Conservation (phyloP, 2,113 vertebrate species). For the Pithys albifrons region DNA sequence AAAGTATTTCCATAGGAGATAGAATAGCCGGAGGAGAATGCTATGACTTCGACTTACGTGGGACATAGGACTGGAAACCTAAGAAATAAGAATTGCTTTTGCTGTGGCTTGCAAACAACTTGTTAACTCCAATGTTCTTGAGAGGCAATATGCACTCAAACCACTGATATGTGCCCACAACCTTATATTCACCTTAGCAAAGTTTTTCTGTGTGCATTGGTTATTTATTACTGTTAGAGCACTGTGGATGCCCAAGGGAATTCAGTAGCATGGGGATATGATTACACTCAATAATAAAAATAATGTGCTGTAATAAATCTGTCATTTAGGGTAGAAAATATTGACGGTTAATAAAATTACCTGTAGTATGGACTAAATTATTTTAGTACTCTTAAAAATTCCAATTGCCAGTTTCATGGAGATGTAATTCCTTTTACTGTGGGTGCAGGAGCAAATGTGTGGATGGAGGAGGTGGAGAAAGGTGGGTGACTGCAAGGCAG, state of each 20-base stretch:
- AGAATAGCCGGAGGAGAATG: not conserved
- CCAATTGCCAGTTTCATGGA: conserved; percentile 31
- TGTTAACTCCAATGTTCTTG: conserved; percentile 30
- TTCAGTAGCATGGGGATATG: conserved; percentile 59
- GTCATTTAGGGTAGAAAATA: conserved; percentile 62
- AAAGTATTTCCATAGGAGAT: not conserved
- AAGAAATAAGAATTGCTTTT: not conserved
- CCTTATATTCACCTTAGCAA: conserved; percentile 64
- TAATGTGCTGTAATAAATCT: conserved; percentile 66
- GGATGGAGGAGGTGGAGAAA: not conserved
- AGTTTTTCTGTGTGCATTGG: conserved; percentile 14
- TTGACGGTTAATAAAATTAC: conserved; percentile 65
- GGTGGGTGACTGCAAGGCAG: not conserved
- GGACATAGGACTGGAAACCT: accelerated
- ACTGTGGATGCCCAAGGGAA: conserved; percentile 46
- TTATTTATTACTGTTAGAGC: conserved; percentile 62
- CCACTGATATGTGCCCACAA: conserved; percentile 16
- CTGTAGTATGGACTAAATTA: conserved; percentile 60
- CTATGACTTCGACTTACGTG: accelerated
- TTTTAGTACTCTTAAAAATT: conserved; percentile 54
- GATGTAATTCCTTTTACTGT: not conserved
- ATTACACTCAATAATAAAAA: conserved; percentile 68
- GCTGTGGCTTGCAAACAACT: not conserved
- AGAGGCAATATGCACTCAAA: conserved; percentile 17
- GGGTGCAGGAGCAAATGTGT: not conserved